Conservation (phyloP, 2,888 invertebrate species). For the Cataglyphis livida region DNA sequence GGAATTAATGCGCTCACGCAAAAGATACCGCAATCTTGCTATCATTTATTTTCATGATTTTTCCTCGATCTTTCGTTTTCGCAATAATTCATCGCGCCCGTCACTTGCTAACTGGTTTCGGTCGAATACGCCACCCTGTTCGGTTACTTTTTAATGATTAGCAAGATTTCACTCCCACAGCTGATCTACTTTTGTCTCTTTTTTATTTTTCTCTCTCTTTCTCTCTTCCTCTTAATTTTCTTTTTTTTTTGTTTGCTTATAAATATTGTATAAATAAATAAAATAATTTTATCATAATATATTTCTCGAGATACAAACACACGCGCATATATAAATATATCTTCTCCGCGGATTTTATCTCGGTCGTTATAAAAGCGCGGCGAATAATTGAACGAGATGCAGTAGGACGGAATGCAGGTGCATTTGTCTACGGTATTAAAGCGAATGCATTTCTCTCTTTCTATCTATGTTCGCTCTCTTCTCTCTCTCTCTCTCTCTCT, state of each 20-base stretch:
- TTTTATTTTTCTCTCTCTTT: neutral
- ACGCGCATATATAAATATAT: too few relatives aligned
- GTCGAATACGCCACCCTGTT: conserved; percentile 61
- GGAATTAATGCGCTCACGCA: conserved; percentile 32
- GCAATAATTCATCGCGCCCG: conserved; percentile 67
- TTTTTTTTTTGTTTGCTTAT: conserved; percentile 48
- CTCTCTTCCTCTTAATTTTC: neutral
- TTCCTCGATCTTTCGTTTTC: conserved; percentile 40
- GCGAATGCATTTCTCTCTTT: conserved; percentile 58
- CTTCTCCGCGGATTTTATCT: conserved; percentile 56
- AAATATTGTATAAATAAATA: conserved; percentile 71
- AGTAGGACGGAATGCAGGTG: conserved; percentile 74
- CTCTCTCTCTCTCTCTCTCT: neutral
- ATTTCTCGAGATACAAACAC: neutral
- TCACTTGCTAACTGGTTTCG: conserved; percentile 67
- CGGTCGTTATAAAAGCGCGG: conserved; percentile 56
- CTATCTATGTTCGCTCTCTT: conserved; percentile 49
- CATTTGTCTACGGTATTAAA: conserved; percentile 72
- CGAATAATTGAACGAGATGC: conserved; percentile 74
- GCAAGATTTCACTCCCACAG: conserved; percentile 24
- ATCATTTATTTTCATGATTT: conserved; percentile 62
- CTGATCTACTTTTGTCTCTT: conserved; percentile 8
- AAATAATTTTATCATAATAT: conserved; percentile 63
- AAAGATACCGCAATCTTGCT: conserved; percentile 60
- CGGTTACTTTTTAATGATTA: conserved; percentile 62